Evolutionary conservation across 2,888 invertebrate species (phyloP), one percentile per base, ranked within the genome.

Genomic region (Latheticus oryzae): DNA sequence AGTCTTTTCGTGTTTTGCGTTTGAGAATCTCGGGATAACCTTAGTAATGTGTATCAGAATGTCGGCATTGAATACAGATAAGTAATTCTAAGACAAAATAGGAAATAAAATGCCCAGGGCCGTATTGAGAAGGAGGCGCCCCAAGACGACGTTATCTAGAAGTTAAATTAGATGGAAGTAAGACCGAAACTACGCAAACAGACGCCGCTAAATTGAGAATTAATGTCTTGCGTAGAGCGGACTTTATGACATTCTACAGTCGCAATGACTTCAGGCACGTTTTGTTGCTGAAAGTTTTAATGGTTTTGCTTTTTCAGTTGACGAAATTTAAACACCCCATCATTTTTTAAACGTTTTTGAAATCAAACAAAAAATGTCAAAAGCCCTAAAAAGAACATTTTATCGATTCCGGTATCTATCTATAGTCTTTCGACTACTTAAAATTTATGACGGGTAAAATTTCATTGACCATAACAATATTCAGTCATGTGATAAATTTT

Each of bases 131-230:
- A 21, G 47, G 26, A 37, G 37, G n/a, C 26, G 37, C 42, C 42
- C 42, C 28, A 17, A 26, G 42, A 30, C 42, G 40, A 30, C 51
- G 51, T 57, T 51, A 57, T 57, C 66, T 65, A 61, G 62, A 67
- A 68, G 68, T 68, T 70, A 69, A 72, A 72, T 71, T 70, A 68
- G 69, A 65, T 66, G 69, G 70, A 70, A 70, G 67, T 67, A 69
- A 68, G 67, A 68, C 64, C 65, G 54, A 69, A 55, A 68, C 64
- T 69, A 66, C 65, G 67, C 69, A 68, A 71, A 70, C 70, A 68
- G 69, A 71, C 68, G 68, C 65, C 63, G 66, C 68, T 66, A 67
- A 70, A 71, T 71, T 66, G 69, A 66, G 66, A 73, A 73, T 71
- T 73, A 71, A 73, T 71, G 71, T 70, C 65, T 68, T 69, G 69